A percentile compares a stretch with the other conserved stretches of the same genome.
phyloP scores from a whole-genome alignment of 1,140 invertebrate species.

The Hycleus cichorii region DNA sequence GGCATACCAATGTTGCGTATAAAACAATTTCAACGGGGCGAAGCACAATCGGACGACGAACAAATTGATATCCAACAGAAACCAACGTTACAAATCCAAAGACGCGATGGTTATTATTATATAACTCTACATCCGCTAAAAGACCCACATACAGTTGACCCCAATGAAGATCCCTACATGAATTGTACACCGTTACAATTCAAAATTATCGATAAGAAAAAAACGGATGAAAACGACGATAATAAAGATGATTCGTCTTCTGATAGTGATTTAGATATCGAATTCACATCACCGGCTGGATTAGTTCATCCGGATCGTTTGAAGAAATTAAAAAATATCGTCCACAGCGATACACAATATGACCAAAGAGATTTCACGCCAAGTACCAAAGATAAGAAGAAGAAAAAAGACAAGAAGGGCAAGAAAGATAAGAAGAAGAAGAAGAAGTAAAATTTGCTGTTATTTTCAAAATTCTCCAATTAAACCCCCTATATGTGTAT shows the following conservation, averaged over 20 bases:
- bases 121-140: constrained; percentile 51
- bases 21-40: constrained; percentile 16
- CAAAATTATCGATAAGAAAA: constrained; percentile 42
- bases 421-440: constrained; percentile 23
- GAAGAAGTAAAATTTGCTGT: neutral
- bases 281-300: constrained; percentile 39
- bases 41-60: constrained; percentile 16
- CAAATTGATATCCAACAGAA: constrained; percentile 42
- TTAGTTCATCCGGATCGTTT: constrained; percentile 35
- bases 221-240: constrained; percentile 4
- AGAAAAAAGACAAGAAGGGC: constrained; percentile 20
- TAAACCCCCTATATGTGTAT: too few relatives aligned
- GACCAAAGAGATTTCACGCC: constrained; percentile 26
- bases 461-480: neutral
- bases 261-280: constrained; percentile 38
- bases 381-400: constrained; percentile 13
- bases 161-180: constrained; percentile 50
- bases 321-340: constrained; percentile 31
- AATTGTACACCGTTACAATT: constrained; percentile 50
- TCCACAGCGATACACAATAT: constrained; percentile 35
- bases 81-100: constrained; percentile 48
- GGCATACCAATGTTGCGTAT: constrained; percentile 30
- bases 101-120: constrained; percentile 48
- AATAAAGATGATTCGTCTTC: constrained; percentile 19
- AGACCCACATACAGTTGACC: constrained; percentile 43